Evolutionary conservation across 1,140 invertebrate species (phyloP), one percentile per base, ranked within the genome.

Genomic region (Drosophila insularis): DNA sequence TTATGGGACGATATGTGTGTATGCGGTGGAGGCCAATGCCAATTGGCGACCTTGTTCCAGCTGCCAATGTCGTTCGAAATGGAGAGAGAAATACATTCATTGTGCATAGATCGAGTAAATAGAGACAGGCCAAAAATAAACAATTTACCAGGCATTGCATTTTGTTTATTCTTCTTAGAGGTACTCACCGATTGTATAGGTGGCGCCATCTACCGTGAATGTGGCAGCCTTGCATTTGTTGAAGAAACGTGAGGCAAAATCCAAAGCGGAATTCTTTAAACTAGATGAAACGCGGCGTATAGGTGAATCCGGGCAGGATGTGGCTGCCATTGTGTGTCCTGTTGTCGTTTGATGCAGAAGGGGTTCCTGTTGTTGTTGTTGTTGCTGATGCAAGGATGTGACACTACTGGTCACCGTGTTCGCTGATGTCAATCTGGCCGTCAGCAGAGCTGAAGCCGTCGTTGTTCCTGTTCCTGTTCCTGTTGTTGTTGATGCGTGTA

Each of bases 151-250:
- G 2, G 43, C 17, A 50, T 11, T 50, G 17, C 43, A 50, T 21
- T 21, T 62, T 53, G 46, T 19, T 61, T 59, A 39, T 32, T 13
- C 23, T 53, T 31, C 14, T 23, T 63, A 2, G 32, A 2, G 32
- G 32, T 35, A 93, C 94, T 95, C 93, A 96, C 95, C 95, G 91
- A 96, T 96, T 64, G 95, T 96, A 71, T 96, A 96, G 67, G 95
- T 95, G 72, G 95, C 95, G 78, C 95, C 95, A 92, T 96, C 95
- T 87, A 96, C 93, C 68, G 96, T 95, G 81, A 96, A 96, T 53
- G 95, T 96, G 14, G 95, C 95, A 91, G 95, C 95, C 91, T 95
- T 95, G 92, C 95, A 95, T 91, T 95, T 95, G 92, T 95, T 95
- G 92, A 95, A 95, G 60, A 95, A 89, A 71, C 94, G 94, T 68